These are phyloP conservation scores for Atlantisia rogersi DNA, from an alignment of 2,113 vertebrate species.

Conservation along the genomic window DNA sequence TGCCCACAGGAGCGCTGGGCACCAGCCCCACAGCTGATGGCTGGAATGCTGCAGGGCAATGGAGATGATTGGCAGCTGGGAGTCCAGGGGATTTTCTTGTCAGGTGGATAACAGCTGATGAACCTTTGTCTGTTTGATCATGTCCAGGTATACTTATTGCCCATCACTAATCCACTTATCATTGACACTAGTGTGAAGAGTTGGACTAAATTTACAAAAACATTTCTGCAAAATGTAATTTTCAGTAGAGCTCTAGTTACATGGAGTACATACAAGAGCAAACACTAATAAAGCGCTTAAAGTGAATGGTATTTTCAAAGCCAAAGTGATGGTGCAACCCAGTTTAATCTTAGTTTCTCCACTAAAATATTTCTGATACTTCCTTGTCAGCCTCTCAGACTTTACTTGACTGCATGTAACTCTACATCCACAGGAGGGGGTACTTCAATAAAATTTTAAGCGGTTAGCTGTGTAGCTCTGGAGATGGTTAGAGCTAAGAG, in stretches of 20 bases:
- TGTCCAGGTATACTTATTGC: neutral
- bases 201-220: neutral
- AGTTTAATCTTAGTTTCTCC: neutral
- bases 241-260: neutral
- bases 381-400: fast-evolving
- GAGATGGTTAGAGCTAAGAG: neutral
- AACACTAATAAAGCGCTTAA: neutral
- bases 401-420: neutral
- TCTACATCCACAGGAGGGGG: slow-evolving; percentile 25
- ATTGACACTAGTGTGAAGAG: neutral
- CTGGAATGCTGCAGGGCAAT: too few species aligned
- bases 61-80: too few species aligned
- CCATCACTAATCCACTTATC: neutral
- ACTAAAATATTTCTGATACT: neutral
- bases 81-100: too few species aligned
- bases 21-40: too few species aligned
- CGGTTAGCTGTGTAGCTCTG: neutral
- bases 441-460: neutral
- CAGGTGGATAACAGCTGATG: neutral
- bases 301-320: neutral
- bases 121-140: neutral
- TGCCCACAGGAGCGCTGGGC: neutral
- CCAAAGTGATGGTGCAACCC: neutral
- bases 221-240: neutral
- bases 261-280: neutral